phyloP scores from a whole-genome alignment of 92 coral and sea anemone genomes.

The Blastomussa wellsi region DNA sequence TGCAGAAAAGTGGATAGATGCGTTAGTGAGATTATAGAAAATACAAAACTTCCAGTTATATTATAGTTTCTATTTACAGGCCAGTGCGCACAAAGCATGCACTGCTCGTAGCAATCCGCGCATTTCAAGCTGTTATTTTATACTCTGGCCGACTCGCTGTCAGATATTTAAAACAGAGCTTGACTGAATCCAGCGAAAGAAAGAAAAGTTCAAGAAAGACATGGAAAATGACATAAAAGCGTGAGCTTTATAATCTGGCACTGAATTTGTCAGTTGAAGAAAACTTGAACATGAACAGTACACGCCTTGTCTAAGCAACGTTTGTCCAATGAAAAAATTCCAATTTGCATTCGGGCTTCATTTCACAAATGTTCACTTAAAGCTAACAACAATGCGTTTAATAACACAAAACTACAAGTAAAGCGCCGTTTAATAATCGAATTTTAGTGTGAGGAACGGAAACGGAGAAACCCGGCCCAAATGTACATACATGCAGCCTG shows the following conservation, averaged over 20 bases:
- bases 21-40: neutral
- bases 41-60: neutral
- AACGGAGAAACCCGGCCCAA: no score
- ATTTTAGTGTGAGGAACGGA: neutral
- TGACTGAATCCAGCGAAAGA: neutral
- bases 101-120: neutral
- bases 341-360: neutral
- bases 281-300: no score
- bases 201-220: neutral
- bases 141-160: no score
- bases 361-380: neutral
- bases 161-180: neutral
- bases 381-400: neutral
- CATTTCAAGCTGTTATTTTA: neutral
- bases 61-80: neutral
- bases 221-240: neutral
- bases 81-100: neutral
- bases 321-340: neutral
- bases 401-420: neutral
- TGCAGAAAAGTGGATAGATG: neutral
- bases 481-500: neutral
- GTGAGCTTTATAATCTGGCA: neutral
- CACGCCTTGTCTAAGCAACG: constrained; percentile 9
- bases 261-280: neutral
- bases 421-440: neutral